Evolutionary conservation across 2,797 vertebrate species (phyloP), one percentile per base, ranked within the genome.

Genomic region (Manis crassicaudata): DNA sequence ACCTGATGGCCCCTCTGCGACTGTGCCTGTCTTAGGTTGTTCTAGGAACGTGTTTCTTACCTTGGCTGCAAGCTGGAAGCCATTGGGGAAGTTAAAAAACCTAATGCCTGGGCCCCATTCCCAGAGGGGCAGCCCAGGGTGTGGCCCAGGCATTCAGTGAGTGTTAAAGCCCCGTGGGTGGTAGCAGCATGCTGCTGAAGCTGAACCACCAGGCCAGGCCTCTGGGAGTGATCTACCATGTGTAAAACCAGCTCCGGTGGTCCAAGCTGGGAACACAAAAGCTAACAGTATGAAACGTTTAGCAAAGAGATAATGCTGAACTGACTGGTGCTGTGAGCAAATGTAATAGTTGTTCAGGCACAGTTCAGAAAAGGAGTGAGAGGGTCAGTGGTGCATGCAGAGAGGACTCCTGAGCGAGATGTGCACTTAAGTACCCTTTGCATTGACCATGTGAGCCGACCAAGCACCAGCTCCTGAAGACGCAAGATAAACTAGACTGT

Each of bases 381-480:
- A 52, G 9, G 29, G 62, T 35, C 32, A 12, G 70, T 35, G 79
- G 43, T 52, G 18, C 2, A 18, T 37, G 54, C 18, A 52, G 40
- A 70, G 54, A 20, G 27, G 1, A 4, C 32, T 81, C 35, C 54
- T 27, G 25, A 43, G 46, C 4, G 43, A 62, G 43, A 37, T 2
- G 43, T 50, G 29, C n/a, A 2, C 43, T 43, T 16, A 60, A 23
- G 73, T 65, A 21, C 20, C 37, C 46, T 40, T 25, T 52, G 6
- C 37, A 9, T n/a, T 20, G 17, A 10, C 29, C 46, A 46, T 46
- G 46, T 1, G 32, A 35, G 21, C 23, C n/a, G 29, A 23, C 81
- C 5, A 10, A 17, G n/a, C 1, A 2, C 50, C 9, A 0, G 65
- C 29, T 29, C 52, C n/a, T 21, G 32, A 52, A 40, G 21, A 35